Evolutionary conservation across 1,140 invertebrate species (phyloP).

Genomic region (Phymastichus coffea): DNA sequence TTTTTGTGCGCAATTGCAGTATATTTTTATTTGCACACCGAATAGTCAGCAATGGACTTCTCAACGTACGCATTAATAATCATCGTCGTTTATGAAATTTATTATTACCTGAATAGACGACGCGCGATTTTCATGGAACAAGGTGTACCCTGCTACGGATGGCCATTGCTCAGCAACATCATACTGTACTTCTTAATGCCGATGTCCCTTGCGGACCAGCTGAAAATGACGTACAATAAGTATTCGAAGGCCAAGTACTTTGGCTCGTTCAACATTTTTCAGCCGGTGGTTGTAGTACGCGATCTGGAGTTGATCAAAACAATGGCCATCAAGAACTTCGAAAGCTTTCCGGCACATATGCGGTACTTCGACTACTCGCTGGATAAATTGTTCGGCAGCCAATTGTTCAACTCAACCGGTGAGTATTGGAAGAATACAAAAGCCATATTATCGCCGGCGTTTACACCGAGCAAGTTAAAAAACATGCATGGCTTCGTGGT

Average conservation of each 20-base stretch:
- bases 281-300: slow-evolving; percentile 58
- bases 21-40: no score
- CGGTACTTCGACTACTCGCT: slow-evolving; percentile 46
- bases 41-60: no score
- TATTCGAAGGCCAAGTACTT: slow-evolving; percentile 43
- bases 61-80: no score
- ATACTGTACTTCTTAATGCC: slow-evolving; percentile 10
- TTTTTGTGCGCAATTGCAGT: no score
- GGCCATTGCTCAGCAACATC: slow-evolving; percentile 34
- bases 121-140: slow-evolving; percentile 23
- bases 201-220: slow-evolving; percentile 14
- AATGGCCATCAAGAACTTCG: slow-evolving; percentile 66
- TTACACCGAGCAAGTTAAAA: slow-evolving; percentile 52
- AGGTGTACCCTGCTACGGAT: slow-evolving; percentile 31
- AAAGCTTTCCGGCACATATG: slow-evolving; percentile 62
- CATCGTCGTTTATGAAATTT: no score
- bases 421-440: slow-evolving; percentile 51
- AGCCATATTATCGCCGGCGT: slow-evolving; percentile 46
- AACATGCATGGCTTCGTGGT: slow-evolving; percentile 44
- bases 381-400: slow-evolving; percentile 59
- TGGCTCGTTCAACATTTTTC: slow-evolving; percentile 57
- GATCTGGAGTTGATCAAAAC: slow-evolving; percentile 62
- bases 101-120: slow-evolving; percentile 19
- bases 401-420: slow-evolving; percentile 55
- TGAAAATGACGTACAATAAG: slow-evolving; percentile 28